phyloP scores from a whole-genome alignment of 2,113 vertebrate species.

The Hyla sarda region DNA sequence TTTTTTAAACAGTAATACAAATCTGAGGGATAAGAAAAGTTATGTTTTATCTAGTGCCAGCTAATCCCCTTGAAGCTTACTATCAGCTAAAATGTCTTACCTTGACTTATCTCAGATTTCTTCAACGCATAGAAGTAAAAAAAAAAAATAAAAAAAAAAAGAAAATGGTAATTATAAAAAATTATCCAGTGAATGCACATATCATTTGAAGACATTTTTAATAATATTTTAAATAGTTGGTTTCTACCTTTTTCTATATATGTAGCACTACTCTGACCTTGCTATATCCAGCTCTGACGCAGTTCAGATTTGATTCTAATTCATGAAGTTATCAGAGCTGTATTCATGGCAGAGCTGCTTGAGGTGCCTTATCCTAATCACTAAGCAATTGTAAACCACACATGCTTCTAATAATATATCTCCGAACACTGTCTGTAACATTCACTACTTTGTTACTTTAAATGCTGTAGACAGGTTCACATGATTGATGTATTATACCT shows the following conservation, averaged over 20 bases:
- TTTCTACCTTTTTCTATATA: neutral
- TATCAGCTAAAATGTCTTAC: slow-evolving; percentile 22
- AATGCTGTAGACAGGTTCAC: neutral
- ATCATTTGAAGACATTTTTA: neutral
- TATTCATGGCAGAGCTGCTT: neutral
- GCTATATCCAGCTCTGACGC: neutral
- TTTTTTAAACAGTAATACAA: too few species aligned
- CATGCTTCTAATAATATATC: neutral
- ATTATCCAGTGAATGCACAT: neutral
- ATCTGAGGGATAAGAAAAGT: neutral
- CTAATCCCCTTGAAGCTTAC: neutral
- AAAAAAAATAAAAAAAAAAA: neutral
- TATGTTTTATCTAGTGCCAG: neutral
- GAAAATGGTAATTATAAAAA: neutral
- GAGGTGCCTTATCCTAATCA: neutral
- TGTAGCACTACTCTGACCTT: neutral
- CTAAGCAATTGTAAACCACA: neutral
- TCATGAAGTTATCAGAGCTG: neutral
- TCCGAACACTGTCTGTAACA: neutral
- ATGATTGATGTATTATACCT: neutral
- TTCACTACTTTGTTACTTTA: neutral
- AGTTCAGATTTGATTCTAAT: neutral
- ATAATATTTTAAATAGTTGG: neutral
- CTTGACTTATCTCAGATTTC: slow-evolving; percentile 26
- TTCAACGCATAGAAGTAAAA: neutral